Percentiles rank a stretch among this genome's conserved stretches.
Conservation (phyloP, 2,797 vertebrate genomes). For the Discoglossus pictus region DNA sequence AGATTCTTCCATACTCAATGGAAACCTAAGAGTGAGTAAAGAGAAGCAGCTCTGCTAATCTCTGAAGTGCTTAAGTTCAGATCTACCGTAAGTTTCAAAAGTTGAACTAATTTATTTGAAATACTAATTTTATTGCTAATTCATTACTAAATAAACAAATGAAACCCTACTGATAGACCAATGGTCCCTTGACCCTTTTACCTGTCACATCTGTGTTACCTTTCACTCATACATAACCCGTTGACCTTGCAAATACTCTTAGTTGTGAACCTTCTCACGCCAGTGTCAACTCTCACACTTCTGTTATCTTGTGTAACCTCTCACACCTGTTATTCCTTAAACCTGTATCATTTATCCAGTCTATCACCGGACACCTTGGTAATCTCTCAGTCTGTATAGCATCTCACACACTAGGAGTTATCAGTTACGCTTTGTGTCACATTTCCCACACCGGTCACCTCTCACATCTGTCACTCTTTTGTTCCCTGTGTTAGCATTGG, state of each 20-base stretch:
- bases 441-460: conserved; percentile 40
- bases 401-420: conserved; percentile 22
- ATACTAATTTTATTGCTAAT: too few species aligned
- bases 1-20: too few species aligned
- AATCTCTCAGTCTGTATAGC: conserved; percentile 29
- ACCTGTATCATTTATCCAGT: conserved; percentile 30
- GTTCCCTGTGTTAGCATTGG: conserved; percentile 22
- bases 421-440: conserved; percentile 32
- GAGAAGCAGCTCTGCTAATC: too few species aligned
- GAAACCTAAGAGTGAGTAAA: too few species aligned
- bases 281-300: conserved; percentile 34
- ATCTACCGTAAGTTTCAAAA: too few species aligned
- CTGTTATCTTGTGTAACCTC: conserved; percentile 8
- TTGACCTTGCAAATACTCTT: conserved; percentile 13
- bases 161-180: too few species aligned
- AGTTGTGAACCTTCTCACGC: background rate
- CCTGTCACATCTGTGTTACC: conserved; percentile 17
- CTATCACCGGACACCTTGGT: conserved; percentile 26
- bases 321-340: conserved; percentile 1
- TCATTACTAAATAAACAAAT: too few species aligned
- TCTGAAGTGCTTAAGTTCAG: too few species aligned
- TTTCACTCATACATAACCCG: conserved; percentile 32
- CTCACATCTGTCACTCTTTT: conserved; percentile 29
- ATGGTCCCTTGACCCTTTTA: too few species aligned
- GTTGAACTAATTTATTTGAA: too few species aligned